A percentile compares a stretch with the other conserved stretches of the same genome.
Conservation (phyloP, 2,113 vertebrate species). For the Tragulus kanchil region DNA sequence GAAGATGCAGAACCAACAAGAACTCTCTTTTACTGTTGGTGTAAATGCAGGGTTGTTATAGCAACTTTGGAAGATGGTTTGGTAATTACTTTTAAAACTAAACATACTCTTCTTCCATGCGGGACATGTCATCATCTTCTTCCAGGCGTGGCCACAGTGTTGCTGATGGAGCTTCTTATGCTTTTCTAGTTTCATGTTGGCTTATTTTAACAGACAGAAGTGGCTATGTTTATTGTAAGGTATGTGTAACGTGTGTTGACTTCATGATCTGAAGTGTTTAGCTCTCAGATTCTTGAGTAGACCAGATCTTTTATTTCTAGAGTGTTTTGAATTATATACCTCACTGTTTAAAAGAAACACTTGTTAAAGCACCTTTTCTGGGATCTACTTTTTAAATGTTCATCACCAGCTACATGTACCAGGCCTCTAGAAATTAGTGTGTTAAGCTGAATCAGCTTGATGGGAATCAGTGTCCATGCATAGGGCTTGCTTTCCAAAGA, state of each 20-base stretch:
- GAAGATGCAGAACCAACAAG: fast-evolving
- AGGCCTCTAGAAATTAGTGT: not conserved
- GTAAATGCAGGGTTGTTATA: fast-evolving
- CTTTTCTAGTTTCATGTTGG: not conserved
- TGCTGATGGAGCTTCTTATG: not conserved
- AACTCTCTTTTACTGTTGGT: not conserved
- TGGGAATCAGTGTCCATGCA: not conserved
- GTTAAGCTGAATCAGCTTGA: not conserved
- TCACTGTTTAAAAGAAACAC: not conserved
- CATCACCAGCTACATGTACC: not conserved
- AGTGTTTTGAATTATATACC: not conserved
- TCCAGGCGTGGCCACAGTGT: not conserved
- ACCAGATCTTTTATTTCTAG: not conserved
- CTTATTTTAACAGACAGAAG: not conserved
- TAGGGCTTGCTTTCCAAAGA: not conserved
- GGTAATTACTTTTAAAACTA: not conserved
- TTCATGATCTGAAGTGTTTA: not conserved
- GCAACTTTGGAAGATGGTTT: not conserved
- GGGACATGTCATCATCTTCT: not conserved
- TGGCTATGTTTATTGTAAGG: not conserved
- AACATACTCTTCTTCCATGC: fast-evolving
- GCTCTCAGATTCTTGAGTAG: not conserved
- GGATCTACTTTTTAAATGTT: not conserved
- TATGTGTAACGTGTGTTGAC: not conserved
- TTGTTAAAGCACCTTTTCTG: not conserved